phyloP scores from a whole-genome alignment of 2,888 invertebrate genomes.

The Reticulitermes lucifugus region DNA sequence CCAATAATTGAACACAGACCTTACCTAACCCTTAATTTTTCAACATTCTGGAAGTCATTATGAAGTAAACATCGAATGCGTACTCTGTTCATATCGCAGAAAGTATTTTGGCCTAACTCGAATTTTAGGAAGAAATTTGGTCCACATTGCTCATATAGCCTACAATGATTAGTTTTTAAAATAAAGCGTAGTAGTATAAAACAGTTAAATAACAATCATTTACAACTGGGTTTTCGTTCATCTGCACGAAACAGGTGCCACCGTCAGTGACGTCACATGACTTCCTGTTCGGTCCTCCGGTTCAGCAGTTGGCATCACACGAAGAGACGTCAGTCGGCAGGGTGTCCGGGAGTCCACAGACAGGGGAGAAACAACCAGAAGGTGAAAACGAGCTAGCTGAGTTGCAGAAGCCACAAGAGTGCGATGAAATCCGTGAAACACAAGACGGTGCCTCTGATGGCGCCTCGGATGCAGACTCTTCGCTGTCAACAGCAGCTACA shows the following conservation, averaged over 20 bases:
- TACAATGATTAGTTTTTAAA: too few relatives aligned
- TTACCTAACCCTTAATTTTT: too few relatives aligned
- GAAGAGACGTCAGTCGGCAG: conserved; percentile 2
- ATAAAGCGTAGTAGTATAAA: too few relatives aligned
- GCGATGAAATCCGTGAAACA: conserved; percentile 49
- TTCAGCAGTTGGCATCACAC: not conserved
- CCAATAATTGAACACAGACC: too few relatives aligned
- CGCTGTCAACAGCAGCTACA: conserved; percentile 55
- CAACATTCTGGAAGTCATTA: too few relatives aligned
- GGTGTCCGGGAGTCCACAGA: conserved; percentile 36
- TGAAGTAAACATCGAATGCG: too few relatives aligned
- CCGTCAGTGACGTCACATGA: conserved; percentile 15
- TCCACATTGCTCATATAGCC: too few relatives aligned
- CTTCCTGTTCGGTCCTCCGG: conserved; percentile 24
- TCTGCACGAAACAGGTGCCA: not conserved
- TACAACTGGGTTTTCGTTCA: not conserved
- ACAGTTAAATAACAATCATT: too few relatives aligned
- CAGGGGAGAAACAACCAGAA: conserved; percentile 40
- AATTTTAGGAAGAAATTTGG: too few relatives aligned
- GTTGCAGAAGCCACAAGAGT: conserved; percentile 53
- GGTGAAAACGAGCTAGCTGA: conserved; percentile 50
- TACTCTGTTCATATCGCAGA: too few relatives aligned
- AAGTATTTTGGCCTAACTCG: too few relatives aligned
- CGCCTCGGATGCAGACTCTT: conserved; percentile 43
- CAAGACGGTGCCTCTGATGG: conserved; percentile 12